Base-by-base conservation (phyloP, 2,797 vertebrate species). In the Alosa sapidissima region DNA sequence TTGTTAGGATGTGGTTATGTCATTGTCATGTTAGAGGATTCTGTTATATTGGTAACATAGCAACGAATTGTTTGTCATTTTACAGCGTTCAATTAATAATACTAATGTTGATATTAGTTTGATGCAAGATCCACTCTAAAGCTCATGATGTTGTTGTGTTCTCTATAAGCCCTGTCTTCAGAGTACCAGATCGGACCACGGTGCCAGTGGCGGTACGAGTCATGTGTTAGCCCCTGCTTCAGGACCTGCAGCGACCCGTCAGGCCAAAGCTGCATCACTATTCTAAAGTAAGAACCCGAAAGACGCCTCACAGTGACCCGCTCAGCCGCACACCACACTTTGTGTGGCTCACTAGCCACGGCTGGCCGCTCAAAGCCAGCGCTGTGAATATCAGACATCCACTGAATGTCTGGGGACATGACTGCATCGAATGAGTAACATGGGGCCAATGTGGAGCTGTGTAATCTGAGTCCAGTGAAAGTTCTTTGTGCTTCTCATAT, bases 121-220 rank as follows among this genome's bases (percentile, higher is more conserved):
- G 14, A 19, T 45, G 5, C 5, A 78, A 78, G 72, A 33, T 78
- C 36, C 16, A 78, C 36, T 45, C 2, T 47, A 21, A 47, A 8
- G 33, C 5, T 10, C 14, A 36, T 41, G 33, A 72, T 72, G 28
- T 85, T 62, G 88, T 19, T 85, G 13, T 88, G 86, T 65, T 47
- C 85, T 90, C 91, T 88, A 28, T 87, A 90, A 99, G 98, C 96
- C 86, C 91, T 91, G 58, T 92, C 92, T 54, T 89, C 92, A 1
- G 90, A 90, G 2, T 83, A 92, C 85, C 88, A 87, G 5, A 91
- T 94, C 14, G 94, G 87, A 87, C 95, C 97, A 58, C 88, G 90
- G 0, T 99, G 98, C 86, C 97, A 99, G 89, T 99, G 98, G 98
- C 94, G 86, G 85, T 99, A 98, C 0, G 97, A 99, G 84, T 91